phyloP scores from a whole-genome alignment of 2,113 vertebrate genomes.

The Sturnus vulgaris region DNA sequence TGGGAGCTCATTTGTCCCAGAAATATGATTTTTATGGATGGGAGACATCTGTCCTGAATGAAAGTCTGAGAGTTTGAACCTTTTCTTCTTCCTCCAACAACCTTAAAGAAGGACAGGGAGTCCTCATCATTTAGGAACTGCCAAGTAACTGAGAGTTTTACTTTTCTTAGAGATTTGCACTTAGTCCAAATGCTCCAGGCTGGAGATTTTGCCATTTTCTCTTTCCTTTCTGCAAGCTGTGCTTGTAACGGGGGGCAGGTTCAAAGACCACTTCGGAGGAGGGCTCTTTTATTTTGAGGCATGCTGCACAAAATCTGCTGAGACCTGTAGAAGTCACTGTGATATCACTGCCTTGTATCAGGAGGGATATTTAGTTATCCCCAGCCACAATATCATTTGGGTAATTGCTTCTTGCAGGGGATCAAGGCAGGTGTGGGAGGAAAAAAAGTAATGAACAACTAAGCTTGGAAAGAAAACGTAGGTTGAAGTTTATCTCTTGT shows the following conservation, averaged over 20 bases:
- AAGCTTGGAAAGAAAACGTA: not conserved
- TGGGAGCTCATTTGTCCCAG: not conserved
- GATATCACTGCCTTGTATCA: not conserved
- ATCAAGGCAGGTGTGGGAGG: not conserved
- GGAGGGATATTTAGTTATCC: slow-evolving; percentile 13
- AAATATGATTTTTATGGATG: not conserved
- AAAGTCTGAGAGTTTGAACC: not conserved
- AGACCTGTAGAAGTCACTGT: not conserved
- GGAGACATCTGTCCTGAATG: not conserved
- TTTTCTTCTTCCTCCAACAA: not conserved
- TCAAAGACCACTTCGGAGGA: not conserved
- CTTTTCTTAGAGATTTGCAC: not conserved
- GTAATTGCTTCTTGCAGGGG: slow-evolving; percentile 37
- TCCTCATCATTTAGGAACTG: not conserved
- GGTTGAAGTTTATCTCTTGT: slow-evolving; percentile 41
- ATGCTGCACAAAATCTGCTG: not conserved
- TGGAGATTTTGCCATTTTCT: not conserved
- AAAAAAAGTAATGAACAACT: not conserved
- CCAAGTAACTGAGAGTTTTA: not conserved
- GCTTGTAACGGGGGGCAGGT: not conserved
- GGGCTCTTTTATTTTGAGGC: not conserved
- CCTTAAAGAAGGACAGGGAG: not conserved
- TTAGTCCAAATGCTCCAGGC: not conserved
- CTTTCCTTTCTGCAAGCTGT: not conserved
- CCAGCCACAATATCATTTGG: not conserved